These are phyloP conservation scores for Timandra comae DNA, from an alignment of 2,888 invertebrate species.

Conservation along the genomic window DNA sequence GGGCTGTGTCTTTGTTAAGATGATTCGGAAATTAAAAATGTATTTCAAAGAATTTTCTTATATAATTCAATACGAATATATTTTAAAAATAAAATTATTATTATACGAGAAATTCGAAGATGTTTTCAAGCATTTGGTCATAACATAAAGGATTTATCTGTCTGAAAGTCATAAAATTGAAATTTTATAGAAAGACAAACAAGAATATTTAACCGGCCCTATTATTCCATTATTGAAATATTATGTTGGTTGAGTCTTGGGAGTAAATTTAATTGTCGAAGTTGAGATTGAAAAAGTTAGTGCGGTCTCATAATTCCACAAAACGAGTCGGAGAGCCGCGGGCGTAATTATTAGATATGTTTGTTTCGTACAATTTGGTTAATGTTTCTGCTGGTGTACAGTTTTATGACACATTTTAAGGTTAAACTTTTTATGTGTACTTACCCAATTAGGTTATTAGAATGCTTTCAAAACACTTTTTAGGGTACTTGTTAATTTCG, in stretches of 20 bases:
- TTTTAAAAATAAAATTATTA: too few species aligned
- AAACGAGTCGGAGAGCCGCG: constrained; percentile 46
- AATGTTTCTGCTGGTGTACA: constrained; percentile 47
- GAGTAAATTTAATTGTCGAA: constrained; percentile 72
- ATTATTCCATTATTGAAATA: constrained; percentile 58
- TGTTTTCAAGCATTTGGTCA: too few species aligned
- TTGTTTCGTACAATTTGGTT: constrained; percentile 67
- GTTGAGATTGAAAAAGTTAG: constrained; percentile 74
- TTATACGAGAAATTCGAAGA: too few species aligned
- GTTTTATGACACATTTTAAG: constrained; percentile 51
- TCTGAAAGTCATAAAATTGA: constrained; percentile 15
- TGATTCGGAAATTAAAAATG: too few species aligned
- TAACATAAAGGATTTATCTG: too few species aligned
- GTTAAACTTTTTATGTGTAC: constrained; percentile 18
- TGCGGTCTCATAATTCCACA: constrained; percentile 61
- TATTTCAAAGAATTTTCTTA: too few species aligned
- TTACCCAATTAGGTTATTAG: constrained; percentile 20
- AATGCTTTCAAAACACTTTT: too few species aligned
- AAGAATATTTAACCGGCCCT: constrained; percentile 38
- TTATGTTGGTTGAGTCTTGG: constrained; percentile 57
- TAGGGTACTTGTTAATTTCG: too few species aligned
- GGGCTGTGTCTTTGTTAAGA: too few species aligned
- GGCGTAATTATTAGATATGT: constrained; percentile 66
- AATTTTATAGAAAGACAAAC: constrained; percentile 28
- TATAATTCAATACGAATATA: too few species aligned